These are phyloP conservation scores for Oopsacas minuta DNA, from an alignment of 37 sponge, comb jelly and placozoan genomes.

Conservation along the genomic window DNA sequence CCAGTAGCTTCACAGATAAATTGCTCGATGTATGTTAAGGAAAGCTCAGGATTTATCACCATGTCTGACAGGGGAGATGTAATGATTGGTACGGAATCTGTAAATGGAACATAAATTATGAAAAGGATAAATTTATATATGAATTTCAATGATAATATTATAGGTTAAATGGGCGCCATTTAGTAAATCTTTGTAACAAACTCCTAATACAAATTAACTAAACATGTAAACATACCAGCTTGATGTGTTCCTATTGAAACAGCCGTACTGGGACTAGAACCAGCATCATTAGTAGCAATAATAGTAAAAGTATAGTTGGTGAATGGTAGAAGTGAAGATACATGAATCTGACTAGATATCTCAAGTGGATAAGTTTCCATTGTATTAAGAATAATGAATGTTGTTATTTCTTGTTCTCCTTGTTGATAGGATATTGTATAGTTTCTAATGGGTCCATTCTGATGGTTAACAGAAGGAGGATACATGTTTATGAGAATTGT, in stretches of 20 bases:
- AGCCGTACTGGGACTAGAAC: background rate
- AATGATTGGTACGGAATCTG: background rate
- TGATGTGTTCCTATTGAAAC: background rate
- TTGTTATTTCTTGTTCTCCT: background rate
- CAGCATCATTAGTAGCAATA: background rate
- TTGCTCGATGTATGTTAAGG: background rate
- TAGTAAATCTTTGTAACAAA: too few species aligned
- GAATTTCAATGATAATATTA: too few species aligned
- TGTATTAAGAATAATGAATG: background rate
- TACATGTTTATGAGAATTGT: background rate
- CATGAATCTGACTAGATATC: background rate
- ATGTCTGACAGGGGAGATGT: background rate
- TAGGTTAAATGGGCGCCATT: too few species aligned
- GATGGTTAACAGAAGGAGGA: background rate
- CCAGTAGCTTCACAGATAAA: background rate
- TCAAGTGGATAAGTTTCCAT: background rate
- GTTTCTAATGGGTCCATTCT: slow-evolving; percentile 12
- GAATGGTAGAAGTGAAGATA: background rate
- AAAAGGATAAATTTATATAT: too few species aligned
- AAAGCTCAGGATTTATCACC: background rate
- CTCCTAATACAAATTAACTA: too few species aligned
- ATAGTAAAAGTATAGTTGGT: background rate
- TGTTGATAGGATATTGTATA: background rate
- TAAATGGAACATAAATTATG: too few species aligned
- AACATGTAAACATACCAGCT: background rate